phyloP scores from a whole-genome alignment of 1,140 invertebrate genomes.

The Apis cerana region DNA sequence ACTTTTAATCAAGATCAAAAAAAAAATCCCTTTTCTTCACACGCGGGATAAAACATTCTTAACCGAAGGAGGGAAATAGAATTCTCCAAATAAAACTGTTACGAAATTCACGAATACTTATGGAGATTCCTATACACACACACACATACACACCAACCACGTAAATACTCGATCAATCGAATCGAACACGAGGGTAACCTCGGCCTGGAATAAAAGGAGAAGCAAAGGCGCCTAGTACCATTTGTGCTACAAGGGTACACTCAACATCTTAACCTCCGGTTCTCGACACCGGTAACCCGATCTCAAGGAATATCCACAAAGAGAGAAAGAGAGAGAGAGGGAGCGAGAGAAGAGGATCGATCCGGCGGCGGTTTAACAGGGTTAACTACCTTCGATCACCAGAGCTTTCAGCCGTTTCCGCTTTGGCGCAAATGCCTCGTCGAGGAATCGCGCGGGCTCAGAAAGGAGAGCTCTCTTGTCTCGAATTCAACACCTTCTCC shows the following conservation, averaged over 20 bases:
- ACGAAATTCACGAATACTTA: neutral
- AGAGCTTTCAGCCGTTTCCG: constrained; percentile 20
- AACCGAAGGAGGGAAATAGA: too few species aligned
- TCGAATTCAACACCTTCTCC: constrained; percentile 45
- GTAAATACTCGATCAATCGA: constrained; percentile 22
- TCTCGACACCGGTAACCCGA: constrained; percentile 64
- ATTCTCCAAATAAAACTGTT: too few species aligned
- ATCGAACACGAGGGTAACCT: neutral
- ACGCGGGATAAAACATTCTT: too few species aligned
- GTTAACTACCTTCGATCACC: constrained; percentile 69
- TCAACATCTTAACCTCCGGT: constrained; percentile 66
- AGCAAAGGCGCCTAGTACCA: constrained; percentile 43
- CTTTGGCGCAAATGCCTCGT: neutral
- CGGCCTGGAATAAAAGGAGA: constrained; percentile 21
- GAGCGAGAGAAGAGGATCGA: constrained; percentile 56
- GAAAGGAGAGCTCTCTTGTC: constrained; percentile 46
- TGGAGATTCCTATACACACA: neutral
- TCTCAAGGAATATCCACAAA: constrained; percentile 54
- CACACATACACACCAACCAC: too few species aligned
- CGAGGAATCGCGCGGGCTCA: neutral
- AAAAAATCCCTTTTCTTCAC: too few species aligned
- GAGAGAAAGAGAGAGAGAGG: neutral
- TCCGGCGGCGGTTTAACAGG: constrained; percentile 63
- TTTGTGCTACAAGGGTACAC: constrained; percentile 68
- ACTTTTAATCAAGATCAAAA: too few species aligned